Conservation (phyloP, 2,888 invertebrate species). For the Clostera curtula region DNA sequence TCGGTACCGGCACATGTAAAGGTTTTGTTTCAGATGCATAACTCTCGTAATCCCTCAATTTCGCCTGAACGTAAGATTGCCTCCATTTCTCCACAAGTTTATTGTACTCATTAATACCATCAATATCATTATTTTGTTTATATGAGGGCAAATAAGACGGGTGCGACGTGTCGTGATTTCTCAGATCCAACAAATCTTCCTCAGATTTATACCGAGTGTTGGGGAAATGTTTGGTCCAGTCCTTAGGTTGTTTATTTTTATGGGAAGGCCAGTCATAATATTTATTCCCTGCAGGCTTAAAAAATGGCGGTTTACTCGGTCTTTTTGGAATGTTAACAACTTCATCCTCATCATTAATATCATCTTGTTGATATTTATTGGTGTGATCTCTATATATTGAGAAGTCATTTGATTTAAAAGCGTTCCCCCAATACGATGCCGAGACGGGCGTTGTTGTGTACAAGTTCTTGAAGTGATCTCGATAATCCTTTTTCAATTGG, state of each 20-base stretch:
- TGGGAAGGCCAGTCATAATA: conserved; percentile 38
- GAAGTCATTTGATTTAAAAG: conserved; percentile 43
- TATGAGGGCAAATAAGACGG: conserved; percentile 50
- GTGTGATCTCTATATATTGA: conserved; percentile 37
- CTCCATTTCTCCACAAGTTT: conserved; percentile 59
- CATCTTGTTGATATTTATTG: conserved; percentile 34
- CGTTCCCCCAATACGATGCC: conserved; percentile 52
- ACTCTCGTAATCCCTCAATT: conserved; percentile 50
- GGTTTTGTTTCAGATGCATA: conserved; percentile 54
- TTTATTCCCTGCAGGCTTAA: conserved; percentile 37
- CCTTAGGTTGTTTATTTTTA: conserved; percentile 37
- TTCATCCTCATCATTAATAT: conserved; percentile 36
- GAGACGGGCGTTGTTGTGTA: conserved; percentile 38
- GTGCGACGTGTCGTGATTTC: conserved; percentile 58
- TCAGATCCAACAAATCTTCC: conserved; percentile 59
- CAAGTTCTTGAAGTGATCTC: conserved; percentile 42
- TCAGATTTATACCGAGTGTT: conserved; percentile 55
- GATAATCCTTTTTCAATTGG: conserved; percentile 42
- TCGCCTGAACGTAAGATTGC: conserved; percentile 57
- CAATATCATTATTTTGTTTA: conserved; percentile 41
- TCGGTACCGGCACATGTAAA: conserved; percentile 53
- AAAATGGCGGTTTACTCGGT: conserved; percentile 33
- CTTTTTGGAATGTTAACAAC: conserved; percentile 58
- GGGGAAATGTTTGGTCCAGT: conserved; percentile 47
- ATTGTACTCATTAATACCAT: conserved; percentile 49